Evolutionary conservation across 2,888 invertebrate species (phyloP).

Genomic region (Chouioia cunea): DNA sequence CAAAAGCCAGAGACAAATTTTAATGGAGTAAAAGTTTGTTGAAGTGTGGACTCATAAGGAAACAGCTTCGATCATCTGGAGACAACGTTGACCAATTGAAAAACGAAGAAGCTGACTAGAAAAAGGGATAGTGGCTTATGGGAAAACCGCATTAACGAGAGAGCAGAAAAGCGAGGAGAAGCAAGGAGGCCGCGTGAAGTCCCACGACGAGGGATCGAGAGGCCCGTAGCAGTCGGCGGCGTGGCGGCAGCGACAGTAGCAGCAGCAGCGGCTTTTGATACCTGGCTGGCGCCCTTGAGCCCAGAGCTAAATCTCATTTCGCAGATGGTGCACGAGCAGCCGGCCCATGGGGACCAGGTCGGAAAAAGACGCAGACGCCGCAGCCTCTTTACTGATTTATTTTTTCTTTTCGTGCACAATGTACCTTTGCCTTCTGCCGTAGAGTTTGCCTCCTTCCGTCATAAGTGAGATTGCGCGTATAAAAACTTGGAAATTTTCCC

Average conservation of each 20-base stretch:
- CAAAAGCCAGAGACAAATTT: no score
- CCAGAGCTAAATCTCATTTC: conserved; percentile 34
- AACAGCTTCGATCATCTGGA: no score
- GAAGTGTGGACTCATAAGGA: no score
- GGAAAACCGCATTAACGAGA: no score
- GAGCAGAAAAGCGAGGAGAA: no score
- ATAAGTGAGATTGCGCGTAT: not conserved
- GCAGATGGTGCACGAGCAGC: conserved; percentile 26
- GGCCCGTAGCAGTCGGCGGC: not conserved
- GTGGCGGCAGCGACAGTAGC: no score
- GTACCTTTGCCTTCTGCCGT: not conserved
- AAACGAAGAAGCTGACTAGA: no score
- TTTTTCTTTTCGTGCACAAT: not conserved
- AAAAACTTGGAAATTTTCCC: not conserved
- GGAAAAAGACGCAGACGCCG: not conserved
- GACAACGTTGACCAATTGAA: no score
- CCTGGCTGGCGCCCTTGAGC: not conserved
- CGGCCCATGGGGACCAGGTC: not conserved
- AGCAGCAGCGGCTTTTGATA: no score
- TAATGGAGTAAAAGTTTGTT: no score
- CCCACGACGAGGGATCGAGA: not conserved
- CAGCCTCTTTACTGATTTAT: conserved; percentile 42
- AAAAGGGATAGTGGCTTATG: no score
- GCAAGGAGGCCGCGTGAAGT: no score
- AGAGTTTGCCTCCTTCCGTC: not conserved